Conservation (phyloP, 92 coral and sea anemone species). For the Montipora capitata region DNA sequence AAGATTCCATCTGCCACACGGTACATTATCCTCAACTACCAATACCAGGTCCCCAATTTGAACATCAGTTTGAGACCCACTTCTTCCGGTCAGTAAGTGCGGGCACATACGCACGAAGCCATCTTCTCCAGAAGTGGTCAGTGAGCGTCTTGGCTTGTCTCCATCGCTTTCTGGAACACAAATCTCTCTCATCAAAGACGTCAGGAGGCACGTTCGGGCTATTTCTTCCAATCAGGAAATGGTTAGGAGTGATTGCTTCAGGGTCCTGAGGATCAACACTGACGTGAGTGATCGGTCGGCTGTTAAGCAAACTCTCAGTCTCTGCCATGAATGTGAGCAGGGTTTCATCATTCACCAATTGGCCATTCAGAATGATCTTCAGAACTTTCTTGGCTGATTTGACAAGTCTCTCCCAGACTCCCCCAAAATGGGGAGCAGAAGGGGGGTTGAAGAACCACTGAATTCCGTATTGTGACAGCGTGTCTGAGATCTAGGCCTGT, state of each 20-base stretch:
- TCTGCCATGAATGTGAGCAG: slow-evolving; percentile 51
- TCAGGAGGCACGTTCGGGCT: slow-evolving; percentile 45
- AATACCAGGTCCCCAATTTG: slow-evolving; percentile 47
- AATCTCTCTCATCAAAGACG: slow-evolving; percentile 53
- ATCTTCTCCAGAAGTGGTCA: slow-evolving; percentile 62
- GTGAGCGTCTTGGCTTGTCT: slow-evolving; percentile 61
- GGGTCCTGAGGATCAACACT: slow-evolving; percentile 47
- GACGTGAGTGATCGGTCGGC: no score
- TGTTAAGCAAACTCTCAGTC: no score
- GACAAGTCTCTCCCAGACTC: slow-evolving; percentile 58
- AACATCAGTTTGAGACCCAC: slow-evolving; percentile 33
- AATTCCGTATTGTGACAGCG: slow-evolving; percentile 32
- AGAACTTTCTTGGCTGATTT: slow-evolving; percentile 51
- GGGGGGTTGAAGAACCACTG: slow-evolving; percentile 64
- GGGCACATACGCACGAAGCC: slow-evolving; percentile 71
- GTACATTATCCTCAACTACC: slow-evolving; percentile 49
- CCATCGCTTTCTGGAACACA: slow-evolving; percentile 52
- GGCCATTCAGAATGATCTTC: slow-evolving; percentile 47
- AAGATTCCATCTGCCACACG: slow-evolving; percentile 41
- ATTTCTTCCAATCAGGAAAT: slow-evolving; percentile 43
- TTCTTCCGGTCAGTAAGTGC: slow-evolving; percentile 54
- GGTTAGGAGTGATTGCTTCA: slow-evolving; percentile 54
- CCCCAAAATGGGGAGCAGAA: slow-evolving; percentile 51
- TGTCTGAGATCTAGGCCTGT: slow-evolving; percentile 47
- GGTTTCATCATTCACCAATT: slow-evolving; percentile 45